phyloP scores from a whole-genome alignment of 2,888 invertebrate species.

The Slavum lentiscoides region DNA sequence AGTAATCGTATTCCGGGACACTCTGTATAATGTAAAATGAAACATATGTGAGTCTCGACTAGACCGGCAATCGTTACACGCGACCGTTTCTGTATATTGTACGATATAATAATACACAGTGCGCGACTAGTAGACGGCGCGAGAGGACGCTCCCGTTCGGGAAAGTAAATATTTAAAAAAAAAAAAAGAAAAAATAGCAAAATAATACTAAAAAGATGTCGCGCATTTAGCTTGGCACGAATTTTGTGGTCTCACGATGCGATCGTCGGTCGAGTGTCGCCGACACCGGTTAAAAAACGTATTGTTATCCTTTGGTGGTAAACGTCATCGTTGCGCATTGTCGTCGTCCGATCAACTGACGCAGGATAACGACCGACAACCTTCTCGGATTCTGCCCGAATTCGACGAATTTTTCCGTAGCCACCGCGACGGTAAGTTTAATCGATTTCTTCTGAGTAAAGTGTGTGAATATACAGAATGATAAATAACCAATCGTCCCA shows the following conservation, averaged over 20 bases:
- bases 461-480: neutral
- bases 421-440: neutral
- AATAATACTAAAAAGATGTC: neutral
- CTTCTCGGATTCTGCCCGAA: neutral
- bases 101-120: neutral
- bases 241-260: slow-evolving; percentile 1
- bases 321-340: neutral
- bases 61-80: neutral
- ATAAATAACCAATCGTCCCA: no score
- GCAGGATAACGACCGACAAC: neutral
- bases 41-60: neutral
- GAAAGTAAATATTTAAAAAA: neutral
- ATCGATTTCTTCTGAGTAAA: neutral
- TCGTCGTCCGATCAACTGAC: neutral
- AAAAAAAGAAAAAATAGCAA: no score
- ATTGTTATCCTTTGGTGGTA: neutral
- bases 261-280: slow-evolving; percentile 14
- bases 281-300: slow-evolving; percentile 19
- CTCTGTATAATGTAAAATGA: no score
- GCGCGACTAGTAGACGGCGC: neutral
- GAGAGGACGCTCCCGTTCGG: neutral
- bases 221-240: neutral
- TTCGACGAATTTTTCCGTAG: neutral
- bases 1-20: no score
- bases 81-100: no score